These are phyloP conservation scores for Polydrusus cervinus DNA, from an alignment of 2,888 invertebrate species.

Conservation along the genomic window DNA sequence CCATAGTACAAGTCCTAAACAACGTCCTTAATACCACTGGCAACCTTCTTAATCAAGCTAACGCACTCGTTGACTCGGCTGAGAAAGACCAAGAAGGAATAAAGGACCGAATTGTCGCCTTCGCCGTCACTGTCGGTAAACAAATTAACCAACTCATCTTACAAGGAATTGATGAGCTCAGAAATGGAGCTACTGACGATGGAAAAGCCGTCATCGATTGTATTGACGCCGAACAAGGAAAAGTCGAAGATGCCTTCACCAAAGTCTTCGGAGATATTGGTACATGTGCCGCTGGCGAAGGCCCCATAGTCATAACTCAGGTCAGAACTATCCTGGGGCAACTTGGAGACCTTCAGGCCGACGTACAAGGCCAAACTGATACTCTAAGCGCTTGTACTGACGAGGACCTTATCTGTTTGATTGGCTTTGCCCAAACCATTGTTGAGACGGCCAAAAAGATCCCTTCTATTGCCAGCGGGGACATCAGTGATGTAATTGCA, in stretches of 20 bases:
- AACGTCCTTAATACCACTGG: neutral
- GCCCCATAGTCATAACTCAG: neutral
- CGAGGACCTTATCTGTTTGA: neutral
- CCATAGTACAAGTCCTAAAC: slow-evolving; percentile 7
- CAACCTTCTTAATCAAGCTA: neutral
- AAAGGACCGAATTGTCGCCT: neutral
- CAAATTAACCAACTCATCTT: neutral
- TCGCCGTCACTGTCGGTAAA: neutral
- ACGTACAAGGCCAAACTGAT: neutral
- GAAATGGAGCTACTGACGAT: slow-evolving; percentile 3
- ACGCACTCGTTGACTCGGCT: neutral
- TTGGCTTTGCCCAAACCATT: neutral
- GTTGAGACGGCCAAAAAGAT: neutral
- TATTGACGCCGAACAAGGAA: neutral
- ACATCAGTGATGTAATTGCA: neutral
- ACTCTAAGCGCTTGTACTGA: neutral
- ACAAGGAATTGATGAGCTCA: neutral
- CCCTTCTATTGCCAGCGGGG: neutral
- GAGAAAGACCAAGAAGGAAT: slow-evolving; percentile 12
- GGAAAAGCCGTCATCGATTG: slow-evolving; percentile 5
- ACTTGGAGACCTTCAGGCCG: neutral
- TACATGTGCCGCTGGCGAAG: neutral
- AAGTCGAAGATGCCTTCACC: neutral
- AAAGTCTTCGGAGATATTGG: slow-evolving; percentile 5
- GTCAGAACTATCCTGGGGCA: neutral